phyloP scores from a whole-genome alignment of 35 echinoderm and acorn worm genomes.

The Chiridota heheva region DNA sequence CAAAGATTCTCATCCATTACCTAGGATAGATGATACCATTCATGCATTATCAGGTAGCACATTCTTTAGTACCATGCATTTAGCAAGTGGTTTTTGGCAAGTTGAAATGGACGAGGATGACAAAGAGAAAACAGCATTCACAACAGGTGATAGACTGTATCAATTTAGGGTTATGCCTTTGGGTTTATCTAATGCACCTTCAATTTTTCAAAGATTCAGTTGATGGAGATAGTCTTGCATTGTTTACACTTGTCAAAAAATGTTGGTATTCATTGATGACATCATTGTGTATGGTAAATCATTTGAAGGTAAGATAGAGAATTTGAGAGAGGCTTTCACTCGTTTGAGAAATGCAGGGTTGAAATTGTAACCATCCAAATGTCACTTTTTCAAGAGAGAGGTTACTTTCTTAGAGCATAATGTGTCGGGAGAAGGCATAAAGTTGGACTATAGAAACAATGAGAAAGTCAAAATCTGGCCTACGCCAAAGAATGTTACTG shows the following conservation, averaged over 20 bases:
- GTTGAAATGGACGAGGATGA: conserved; percentile 15
- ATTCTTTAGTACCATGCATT: no score
- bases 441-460: conserved; percentile 45
- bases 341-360: conserved; percentile 22
- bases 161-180: conserved; percentile 63
- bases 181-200: conserved; percentile 30
- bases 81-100: no score
- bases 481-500: conserved; percentile 26
- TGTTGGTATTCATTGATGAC: conserved; percentile 56
- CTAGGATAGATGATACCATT: no score
- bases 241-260: conserved; percentile 13
- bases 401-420: conserved; percentile 58
- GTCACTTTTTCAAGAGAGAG: conserved; percentile 37
- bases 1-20: no score
- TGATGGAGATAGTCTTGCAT: conserved; percentile 53
- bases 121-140: conserved; percentile 52
- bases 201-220: conserved; percentile 29
- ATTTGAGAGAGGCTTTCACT: conserved; percentile 33
- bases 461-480: conserved; percentile 46
- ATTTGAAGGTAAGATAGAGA: conserved; percentile 46
- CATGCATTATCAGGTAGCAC: no score
- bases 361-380: conserved; percentile 59
- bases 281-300: conserved; percentile 44
- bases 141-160: conserved; percentile 29
- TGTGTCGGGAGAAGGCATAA: conserved; percentile 42